phyloP scores from a whole-genome alignment of 2,113 vertebrate species.

The Eptatretus burgeri region DNA sequence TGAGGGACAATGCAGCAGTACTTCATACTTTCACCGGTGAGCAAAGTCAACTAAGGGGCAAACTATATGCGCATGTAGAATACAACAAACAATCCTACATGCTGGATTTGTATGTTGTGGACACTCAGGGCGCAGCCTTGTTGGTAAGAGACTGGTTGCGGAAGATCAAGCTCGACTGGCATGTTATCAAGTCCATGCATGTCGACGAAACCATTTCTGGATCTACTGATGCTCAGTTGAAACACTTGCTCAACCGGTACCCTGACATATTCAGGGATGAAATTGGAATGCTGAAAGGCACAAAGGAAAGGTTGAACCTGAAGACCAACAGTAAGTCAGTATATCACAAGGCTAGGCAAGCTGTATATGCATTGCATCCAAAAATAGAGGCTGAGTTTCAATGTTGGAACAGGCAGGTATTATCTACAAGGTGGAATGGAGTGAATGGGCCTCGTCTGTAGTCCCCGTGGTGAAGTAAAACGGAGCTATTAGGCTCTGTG shows the following conservation, averaged over 20 bases:
- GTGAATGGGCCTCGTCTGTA: neutral
- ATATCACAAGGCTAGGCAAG: no score
- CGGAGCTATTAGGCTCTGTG: neutral
- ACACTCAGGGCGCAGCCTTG: neutral
- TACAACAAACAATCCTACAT: neutral
- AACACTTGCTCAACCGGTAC: no score
- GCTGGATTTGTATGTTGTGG: neutral
- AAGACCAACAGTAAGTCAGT: no score
- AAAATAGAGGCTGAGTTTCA: neutral
- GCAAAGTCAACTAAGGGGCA: neutral
- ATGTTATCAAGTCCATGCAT: no score
- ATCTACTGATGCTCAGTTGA: no score
- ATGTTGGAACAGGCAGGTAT: neutral
- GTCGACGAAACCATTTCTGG: no score
- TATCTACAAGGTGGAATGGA: neutral
- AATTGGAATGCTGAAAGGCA: no score
- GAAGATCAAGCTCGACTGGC: no score
- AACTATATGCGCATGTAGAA: neutral
- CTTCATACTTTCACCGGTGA: neutral
- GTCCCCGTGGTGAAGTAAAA: neutral
- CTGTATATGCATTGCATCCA: no score
- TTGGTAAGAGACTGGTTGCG: no score
- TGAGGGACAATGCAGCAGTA: neutral
- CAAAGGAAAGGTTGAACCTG: no score
- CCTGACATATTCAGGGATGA: no score